A percentile compares a stretch with the other conserved stretches of the same genome.
phyloP scores from a whole-genome alignment of 2,113 vertebrate genomes.

The Lophochroa leadbeateri region DNA sequence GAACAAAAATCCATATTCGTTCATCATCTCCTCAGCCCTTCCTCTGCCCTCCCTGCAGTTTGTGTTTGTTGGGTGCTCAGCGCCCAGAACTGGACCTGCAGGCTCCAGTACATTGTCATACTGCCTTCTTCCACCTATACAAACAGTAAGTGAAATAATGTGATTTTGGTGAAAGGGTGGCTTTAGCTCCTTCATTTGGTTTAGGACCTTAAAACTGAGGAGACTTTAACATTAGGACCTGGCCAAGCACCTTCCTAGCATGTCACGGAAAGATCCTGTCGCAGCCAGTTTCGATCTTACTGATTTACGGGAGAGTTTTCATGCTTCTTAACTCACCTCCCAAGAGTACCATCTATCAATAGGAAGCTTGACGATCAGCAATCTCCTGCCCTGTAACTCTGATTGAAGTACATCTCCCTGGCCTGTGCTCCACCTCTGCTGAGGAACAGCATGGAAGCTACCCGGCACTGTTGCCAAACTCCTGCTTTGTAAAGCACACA shows the following conservation, averaged over 20 bases:
- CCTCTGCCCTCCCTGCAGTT: neutral
- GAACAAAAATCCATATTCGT: neutral
- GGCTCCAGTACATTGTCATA: rapidly evolving
- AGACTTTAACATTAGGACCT: neutral
- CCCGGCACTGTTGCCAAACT: rapidly evolving
- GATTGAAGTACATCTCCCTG: neutral
- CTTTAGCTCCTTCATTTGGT: neutral
- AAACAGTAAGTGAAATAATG: neutral
- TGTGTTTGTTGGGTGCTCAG: neutral
- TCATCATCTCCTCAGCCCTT: neutral
- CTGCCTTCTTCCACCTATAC: neutral
- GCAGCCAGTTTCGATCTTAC: neutral
- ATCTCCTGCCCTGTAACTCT: neutral
- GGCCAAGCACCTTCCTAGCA: neutral
- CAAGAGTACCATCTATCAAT: neutral
- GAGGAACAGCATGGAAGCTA: neutral
- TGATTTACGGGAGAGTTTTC: neutral
- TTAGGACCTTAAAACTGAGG: neutral
- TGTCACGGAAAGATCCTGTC: neutral
- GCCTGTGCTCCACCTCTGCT: rapidly evolving
- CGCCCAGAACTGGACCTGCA: neutral
- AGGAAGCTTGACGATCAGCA: neutral
- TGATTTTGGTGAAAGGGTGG: neutral
- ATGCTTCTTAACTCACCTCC: neutral
- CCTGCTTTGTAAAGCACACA: neutral